A percentile compares a stretch with the other conserved stretches of the same genome.
Evolutionary conservation across 2,113 vertebrate genomes (phyloP).

Genomic region (Cyanistes caeruleus): DNA sequence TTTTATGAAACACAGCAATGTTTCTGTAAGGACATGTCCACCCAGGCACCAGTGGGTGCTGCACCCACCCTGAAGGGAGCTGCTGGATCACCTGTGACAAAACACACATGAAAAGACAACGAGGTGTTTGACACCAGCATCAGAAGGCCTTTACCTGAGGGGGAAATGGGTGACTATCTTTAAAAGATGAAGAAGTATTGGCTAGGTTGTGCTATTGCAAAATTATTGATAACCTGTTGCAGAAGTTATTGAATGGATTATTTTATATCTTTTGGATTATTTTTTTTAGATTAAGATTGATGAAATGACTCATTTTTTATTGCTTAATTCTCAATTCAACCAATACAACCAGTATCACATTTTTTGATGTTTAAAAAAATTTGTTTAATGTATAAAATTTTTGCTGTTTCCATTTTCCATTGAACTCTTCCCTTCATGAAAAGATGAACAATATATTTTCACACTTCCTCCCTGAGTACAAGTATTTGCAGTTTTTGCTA

Average conservation of each 20-base stretch:
- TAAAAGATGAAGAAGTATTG: background rate
- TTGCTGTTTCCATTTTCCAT: background rate
- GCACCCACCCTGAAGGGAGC: background rate
- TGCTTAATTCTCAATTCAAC: background rate
- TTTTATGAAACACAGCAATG: background rate
- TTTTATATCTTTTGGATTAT: background rate
- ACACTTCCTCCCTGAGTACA: background rate
- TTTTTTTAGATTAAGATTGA: background rate
- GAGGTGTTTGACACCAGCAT: background rate
- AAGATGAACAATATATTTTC: background rate
- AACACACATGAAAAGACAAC: fast-evolving
- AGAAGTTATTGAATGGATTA: background rate
- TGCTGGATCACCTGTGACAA: background rate
- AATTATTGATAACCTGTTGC: background rate
- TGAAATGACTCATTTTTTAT: background rate
- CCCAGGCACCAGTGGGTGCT: background rate
- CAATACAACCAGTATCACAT: background rate
- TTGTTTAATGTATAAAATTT: background rate
- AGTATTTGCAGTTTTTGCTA: background rate
- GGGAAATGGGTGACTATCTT: background rate
- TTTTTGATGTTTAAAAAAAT: background rate
- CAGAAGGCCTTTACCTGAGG: background rate
- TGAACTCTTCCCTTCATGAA: background rate
- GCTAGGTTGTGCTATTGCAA: background rate
- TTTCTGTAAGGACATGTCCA: background rate